Evolutionary conservation across 2,113 vertebrate species (phyloP), one percentile per base, ranked within the genome.

Genomic region (Uria aalge): DNA sequence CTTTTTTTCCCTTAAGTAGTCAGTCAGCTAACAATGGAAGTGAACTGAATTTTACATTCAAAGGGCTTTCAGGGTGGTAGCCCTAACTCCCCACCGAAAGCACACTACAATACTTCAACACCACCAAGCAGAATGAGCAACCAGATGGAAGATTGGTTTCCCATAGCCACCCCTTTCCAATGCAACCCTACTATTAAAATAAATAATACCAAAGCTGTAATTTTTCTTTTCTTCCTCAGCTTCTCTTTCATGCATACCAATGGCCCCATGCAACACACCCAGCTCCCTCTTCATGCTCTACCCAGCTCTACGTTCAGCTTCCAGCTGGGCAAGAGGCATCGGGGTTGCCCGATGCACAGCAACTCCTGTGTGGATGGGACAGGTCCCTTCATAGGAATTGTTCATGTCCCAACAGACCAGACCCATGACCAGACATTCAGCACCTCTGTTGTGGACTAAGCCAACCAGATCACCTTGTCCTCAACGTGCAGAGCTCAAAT

Each of bases 31-130:
- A 45, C 34, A 41, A 40, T 9, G 3, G 30, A 75, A 23, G 16
- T 15, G 8, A 75, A 47, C n/a, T 9, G 36, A 79, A 30, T 79
- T 78, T 45, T 68, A 36, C 18, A 79, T 29, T 78, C 38, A 53
- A 38, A 81, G 29, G 32, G 17, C 29, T 82, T 78, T 85, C 32
- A 72, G 38, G 19, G 62, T 40, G 5, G 2, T 2, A 11, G 57
- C 36, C 62, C 24, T 24, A 60, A 73, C 24, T 23, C 12, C 18
- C 21, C 36, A 40, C 29, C 4, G 1, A 60, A 73, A 50, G 40
- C 32, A 5, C 15, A 38, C 3, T 4, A 22, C 0, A 0, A 40
- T 26, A 64, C 18, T 75, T 75, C 27, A 90, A 13, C 0, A 1
- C 11, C 12, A 27, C 8, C 66, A 64, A 90, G 56, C 55, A 85